Base-by-base conservation (phyloP, 1,140 invertebrate species). In the Aphaenogaster ashmeadi region DNA sequence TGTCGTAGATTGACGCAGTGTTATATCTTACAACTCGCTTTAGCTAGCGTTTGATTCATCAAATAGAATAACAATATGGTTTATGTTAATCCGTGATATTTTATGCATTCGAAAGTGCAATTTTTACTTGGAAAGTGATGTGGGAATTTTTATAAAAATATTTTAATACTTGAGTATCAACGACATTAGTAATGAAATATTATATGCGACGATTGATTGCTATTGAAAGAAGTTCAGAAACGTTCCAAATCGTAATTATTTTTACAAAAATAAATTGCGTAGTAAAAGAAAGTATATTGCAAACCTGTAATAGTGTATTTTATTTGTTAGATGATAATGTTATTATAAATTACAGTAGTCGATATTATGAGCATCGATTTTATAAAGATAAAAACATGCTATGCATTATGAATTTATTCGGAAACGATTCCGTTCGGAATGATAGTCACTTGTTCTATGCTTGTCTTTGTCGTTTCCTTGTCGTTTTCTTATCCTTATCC, bases 11-110 rank as follows among this genome's bases (percentile, higher is more conserved):
- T 41, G 21, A 69, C 47, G 18, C 21, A 13, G 1, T 78, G 21
- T 44, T 60, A 47, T 64, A 78, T 78, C 56, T 44, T 64, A 38
- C 18, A 47, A 18, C 27, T 41, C 13, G 18, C 15, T 67, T 77
- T 62, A 0, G 5, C 21, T 77, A 74, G 11, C 11, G 11, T 44
- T 64, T 54, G 47, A 9, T 54, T 62, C 64, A 47, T 27, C 13
- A 27, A 41, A 58, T 21, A 21, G 7, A 74, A 27, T 33, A 36
- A 52, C 36, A 75, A 38, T 75, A 27, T 36, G 33, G 7, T 56
- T 74, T 56, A 54, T 15, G 38, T 56, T 74, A 38, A 41, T 60
- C 8, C 18, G 13, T 41, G 7, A 21, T 27, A 62, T 33, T 77
- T 77, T 15, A 41, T 77, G 27, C 27, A 27, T 27, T 27, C 27